Conservation (phyloP, 2,888 invertebrate species). For the Drosophila leonis region DNA sequence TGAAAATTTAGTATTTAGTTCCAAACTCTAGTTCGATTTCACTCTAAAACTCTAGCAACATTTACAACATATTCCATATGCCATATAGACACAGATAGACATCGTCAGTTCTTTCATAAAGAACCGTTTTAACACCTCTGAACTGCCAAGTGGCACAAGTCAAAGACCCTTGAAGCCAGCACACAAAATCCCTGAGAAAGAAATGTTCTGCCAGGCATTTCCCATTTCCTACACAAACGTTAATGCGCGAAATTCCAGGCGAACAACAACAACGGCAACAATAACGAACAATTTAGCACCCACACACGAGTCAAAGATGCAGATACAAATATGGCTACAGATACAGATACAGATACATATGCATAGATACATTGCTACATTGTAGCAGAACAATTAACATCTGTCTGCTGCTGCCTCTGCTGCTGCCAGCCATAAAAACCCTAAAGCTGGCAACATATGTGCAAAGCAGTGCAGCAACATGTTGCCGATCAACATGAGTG, state of each 20-base stretch:
- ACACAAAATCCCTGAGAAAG: constrained; percentile 48
- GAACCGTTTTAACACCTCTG: constrained; percentile 51
- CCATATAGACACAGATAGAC: background rate
- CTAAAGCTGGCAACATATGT: constrained; percentile 17
- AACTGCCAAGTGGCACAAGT: constrained; percentile 24
- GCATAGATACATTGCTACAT: too few relatives aligned
- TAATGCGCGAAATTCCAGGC: constrained; percentile 75
- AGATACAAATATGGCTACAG: constrained; percentile 12
- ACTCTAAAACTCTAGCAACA: background rate
- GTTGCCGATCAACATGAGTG: background rate
- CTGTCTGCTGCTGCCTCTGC: constrained; percentile 9
- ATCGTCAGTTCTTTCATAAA: background rate
- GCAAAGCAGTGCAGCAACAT: background rate
- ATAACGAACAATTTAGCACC: constrained; percentile 60
- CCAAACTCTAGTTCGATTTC: too few relatives aligned
- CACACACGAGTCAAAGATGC: constrained; percentile 39
- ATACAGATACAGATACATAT: constrained; percentile 32
- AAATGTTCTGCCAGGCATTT: constrained; percentile 38
- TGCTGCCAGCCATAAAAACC: constrained; percentile 34
- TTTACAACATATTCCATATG: background rate
- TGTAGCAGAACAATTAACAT: constrained; percentile 61
- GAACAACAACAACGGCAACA: constrained; percentile 16
- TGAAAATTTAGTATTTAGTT: too few relatives aligned
- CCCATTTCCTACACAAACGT: constrained; percentile 60
- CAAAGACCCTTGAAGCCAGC: constrained; percentile 41